Evolutionary conservation across 2,113 vertebrate species (phyloP), one percentile per base, ranked within the genome.

Genomic region (Plecotus auritus): DNA sequence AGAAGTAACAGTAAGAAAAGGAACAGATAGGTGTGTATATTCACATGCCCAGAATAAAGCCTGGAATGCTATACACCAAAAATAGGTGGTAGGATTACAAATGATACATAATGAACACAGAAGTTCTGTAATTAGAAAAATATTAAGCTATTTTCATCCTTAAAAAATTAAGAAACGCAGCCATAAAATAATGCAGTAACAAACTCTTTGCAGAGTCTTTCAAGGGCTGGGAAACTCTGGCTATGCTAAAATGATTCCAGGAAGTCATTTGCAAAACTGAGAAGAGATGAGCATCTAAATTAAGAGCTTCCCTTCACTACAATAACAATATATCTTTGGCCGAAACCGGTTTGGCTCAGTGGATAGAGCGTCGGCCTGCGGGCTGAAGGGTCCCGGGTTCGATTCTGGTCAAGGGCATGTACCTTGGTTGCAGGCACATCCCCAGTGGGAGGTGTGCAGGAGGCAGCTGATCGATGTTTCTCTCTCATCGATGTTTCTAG

Each of bases 241-340:
- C 64, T 88, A 54, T 32, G 37, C 28, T 86, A 77, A 89, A 88
- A 54, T 88, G 85, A 87, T 95, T 95, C 67, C 85, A 94, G 91
- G 80, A 97, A 96, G 69, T 35, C 87, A 88, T 88, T 23, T 91
- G 74, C 74, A 97, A 96, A 95, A 89, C 83, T 88, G 77, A 96
- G 51, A 96, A 89, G 70, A 78, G 74, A 96, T 93, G 73, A 94
- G 78, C 91, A 97, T 90, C 78, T 88, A 96, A 91, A 96, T 59
- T 94, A 91, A 96, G 73, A 66, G n/a, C 56, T 89, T 94, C 28
- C 51, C 69, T 96, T 96, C 72, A 86, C 73, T 74, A 73, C 11
- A 92, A 70, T 82, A 91, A 95, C 45, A 86, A 86, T 73, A 3
- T 91, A 94, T 86, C 83, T 96, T 54, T 54, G 51, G n/a, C n/a